Evolutionary conservation across 1,140 invertebrate species (phyloP).

Genomic region (Tetramorium parvispinum): DNA sequence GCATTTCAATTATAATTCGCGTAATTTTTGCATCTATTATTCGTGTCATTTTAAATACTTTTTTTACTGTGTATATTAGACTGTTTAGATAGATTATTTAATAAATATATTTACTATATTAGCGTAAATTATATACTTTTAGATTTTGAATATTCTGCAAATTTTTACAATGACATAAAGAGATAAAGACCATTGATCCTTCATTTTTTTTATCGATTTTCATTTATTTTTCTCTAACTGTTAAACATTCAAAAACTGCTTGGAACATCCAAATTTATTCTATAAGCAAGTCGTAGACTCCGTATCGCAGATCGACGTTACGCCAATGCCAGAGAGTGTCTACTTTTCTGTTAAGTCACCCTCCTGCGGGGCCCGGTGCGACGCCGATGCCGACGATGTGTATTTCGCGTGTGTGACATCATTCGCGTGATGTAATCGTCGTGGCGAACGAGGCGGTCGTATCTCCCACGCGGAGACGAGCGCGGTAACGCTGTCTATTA

Average conservation of each 20-base stretch:
- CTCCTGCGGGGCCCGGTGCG: background rate
- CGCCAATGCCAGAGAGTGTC: conserved; percentile 25
- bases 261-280: background rate
- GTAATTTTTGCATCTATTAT: background rate
- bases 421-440: conserved; percentile 77
- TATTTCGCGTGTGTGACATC: conserved; percentile 76
- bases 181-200: background rate
- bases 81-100: background rate
- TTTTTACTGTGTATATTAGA: background rate
- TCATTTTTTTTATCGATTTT: background rate
- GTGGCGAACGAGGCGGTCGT: conserved; percentile 29
- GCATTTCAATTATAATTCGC: background rate
- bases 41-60: background rate
- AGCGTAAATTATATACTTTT: background rate
- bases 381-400: conserved; percentile 46
- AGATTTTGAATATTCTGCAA: background rate
- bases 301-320: background rate
- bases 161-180: background rate
- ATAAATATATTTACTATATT: background rate
- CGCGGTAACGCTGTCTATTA: conserved; percentile 52
- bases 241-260: background rate
- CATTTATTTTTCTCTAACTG: background rate
- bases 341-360: conserved; percentile 31
- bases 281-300: too few relatives aligned
- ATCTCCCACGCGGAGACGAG: conserved; percentile 52